These are phyloP conservation scores for Gnathonemus echidnorhynchus DNA, from an alignment of 2,113 vertebrate species.

Conservation along the genomic window DNA sequence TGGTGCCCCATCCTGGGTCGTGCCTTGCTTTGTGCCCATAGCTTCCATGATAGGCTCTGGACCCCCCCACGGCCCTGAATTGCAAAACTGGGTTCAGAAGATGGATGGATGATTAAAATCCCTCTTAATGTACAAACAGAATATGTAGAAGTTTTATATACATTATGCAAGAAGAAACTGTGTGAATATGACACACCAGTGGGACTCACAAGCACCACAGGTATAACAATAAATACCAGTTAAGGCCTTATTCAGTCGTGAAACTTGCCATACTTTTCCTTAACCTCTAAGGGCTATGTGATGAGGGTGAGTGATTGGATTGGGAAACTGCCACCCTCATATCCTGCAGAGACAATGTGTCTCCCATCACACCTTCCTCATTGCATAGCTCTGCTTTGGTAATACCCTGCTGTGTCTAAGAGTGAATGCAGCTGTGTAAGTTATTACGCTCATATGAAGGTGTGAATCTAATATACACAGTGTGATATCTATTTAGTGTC, in stretches of 20 bases:
- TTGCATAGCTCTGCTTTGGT: background rate
- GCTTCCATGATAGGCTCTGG: background rate
- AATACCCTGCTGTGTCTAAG: background rate
- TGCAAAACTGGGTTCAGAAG: background rate
- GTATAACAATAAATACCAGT: background rate
- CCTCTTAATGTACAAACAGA: background rate
- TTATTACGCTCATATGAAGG: slow-evolving; percentile 2
- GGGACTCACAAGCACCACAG: background rate
- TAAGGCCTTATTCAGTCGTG: background rate
- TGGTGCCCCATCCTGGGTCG: background rate
- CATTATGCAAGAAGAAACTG: background rate
- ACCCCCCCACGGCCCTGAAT: background rate
- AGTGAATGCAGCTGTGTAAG: slow-evolving; percentile 8
- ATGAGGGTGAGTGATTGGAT: background rate
- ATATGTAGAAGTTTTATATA: background rate
- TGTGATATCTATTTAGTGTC: background rate
- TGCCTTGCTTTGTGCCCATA: background rate
- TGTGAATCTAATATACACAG: background rate
- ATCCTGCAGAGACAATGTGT: background rate
- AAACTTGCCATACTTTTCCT: background rate
- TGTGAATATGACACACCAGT: background rate
- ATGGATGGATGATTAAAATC: background rate
- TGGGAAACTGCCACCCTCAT: background rate
- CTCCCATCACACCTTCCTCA: background rate
- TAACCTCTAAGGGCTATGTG: background rate